Evolutionary conservation across 2,888 invertebrate genomes (phyloP).

Genomic region (Eristalis pertinax): DNA sequence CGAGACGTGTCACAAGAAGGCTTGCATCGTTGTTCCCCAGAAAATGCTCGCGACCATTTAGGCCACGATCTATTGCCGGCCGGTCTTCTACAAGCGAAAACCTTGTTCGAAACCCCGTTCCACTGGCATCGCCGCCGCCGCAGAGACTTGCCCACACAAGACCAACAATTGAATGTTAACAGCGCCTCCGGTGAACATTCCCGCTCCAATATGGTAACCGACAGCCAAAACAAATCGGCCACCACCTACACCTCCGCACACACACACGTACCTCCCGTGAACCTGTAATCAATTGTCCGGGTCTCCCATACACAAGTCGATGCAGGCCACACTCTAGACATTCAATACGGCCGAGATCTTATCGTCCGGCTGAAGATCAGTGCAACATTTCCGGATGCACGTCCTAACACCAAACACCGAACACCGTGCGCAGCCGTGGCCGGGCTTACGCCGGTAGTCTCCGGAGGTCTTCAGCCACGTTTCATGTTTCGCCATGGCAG

Average conservation of each 20-base stretch:
- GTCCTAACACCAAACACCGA: constrained; percentile 40
- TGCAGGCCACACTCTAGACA: constrained; percentile 47
- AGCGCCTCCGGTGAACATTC: constrained; percentile 21
- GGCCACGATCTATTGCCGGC: not conserved
- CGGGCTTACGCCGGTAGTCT: constrained; percentile 42
- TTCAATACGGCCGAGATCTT: constrained; percentile 65
- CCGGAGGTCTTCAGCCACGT: constrained; percentile 46
- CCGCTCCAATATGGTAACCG: constrained; percentile 32
- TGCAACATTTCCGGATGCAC: constrained; percentile 68
- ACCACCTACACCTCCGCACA: constrained; percentile 35
- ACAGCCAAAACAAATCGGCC: constrained; percentile 53
- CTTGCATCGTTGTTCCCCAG: too few species aligned
- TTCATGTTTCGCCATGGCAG: constrained; percentile 52
- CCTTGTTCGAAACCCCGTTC: not conserved
- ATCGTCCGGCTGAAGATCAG: constrained; percentile 60
- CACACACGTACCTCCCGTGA: constrained; percentile 17
- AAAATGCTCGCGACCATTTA: not conserved
- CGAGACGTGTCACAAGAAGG: not conserved
- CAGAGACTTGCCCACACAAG: not conserved
- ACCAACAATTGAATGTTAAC: constrained; percentile 6
- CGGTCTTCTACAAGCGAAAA: not conserved
- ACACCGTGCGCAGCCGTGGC: constrained; percentile 14
- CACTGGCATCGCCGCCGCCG: not conserved
- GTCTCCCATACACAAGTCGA: constrained; percentile 35
- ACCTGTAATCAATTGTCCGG: constrained; percentile 61